Base-by-base conservation (phyloP, 2,888 invertebrate species). In the Drosophila melanosoma region DNA sequence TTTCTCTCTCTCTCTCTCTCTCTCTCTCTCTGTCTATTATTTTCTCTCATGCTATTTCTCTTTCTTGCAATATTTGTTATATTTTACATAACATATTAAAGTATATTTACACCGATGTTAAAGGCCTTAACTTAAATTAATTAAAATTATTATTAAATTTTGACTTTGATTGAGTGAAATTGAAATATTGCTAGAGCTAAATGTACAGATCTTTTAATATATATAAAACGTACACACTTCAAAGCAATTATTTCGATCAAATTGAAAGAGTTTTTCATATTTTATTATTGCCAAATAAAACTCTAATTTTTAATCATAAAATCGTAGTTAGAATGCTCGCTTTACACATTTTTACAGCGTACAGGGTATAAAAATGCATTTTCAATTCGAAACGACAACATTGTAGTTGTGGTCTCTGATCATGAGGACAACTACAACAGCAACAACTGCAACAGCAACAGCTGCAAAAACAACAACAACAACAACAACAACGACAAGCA, bases 361-460 rank as follows among this genome's bases (percentile, higher is more conserved):
- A n/a, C n/a, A 38, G 56, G 56, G 38, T 56, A 56, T 56, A 15
- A 53, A 89, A 91, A 91, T 90, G 82, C 86, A 90, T 87, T 91
- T 91, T 78, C 90, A 89, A 90, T 87, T 87, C 85, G 74, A 74
- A 60, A 73, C 68, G 76, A 76, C 76, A 78, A 78, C 76, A 61
- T 71, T 68, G 76, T 70, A 70, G 64, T 70, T 76, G 76, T 65
- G 61, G 75, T 66, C 60, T 71, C 35, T 61, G 64, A 65, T 58
- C 68, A 78, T 74, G 62, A 66, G 73, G 58, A 54, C 61, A 62
- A 64, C 33, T 53, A 33, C 61, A 64, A 23, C 62, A 62, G 40
- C 67, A 69, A 38, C 63, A 20, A 65, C 26, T 26, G 26, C 74
- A 45, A 35, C 61, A 64, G 36, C 40, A 38, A 51, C 57, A 69